These are phyloP conservation scores for Lanius collurio DNA, from an alignment of 2,113 vertebrate species.

Conservation along the genomic window DNA sequence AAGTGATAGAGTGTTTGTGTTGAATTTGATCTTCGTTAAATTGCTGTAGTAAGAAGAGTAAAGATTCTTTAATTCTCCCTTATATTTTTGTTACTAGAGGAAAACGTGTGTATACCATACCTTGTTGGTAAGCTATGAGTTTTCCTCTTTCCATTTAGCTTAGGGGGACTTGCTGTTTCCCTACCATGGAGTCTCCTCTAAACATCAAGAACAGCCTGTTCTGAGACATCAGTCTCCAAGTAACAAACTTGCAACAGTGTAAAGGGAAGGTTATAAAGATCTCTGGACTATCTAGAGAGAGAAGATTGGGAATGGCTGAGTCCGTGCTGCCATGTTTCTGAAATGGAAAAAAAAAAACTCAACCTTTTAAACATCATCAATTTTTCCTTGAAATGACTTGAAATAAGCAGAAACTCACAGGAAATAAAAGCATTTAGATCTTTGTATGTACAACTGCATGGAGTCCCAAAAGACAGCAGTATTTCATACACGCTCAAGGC, in stretches of 20 bases:
- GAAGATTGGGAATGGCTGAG: neutral
- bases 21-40: neutral
- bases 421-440: neutral
- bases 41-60: neutral
- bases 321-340: neutral
- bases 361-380: neutral
- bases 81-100: neutral
- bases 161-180: neutral
- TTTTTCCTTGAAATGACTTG: neutral
- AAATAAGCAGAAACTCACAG: neutral
- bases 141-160: neutral
- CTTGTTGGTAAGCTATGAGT: neutral
- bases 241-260: neutral
- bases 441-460: neutral
- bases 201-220: neutral
- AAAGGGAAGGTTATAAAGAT: neutral
- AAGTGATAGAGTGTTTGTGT: neutral
- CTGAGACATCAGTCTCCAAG: neutral
- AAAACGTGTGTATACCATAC: fast-evolving
- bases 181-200: neutral
- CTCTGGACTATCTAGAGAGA: neutral
- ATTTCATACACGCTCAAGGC: neutral
- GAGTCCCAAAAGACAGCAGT: neutral
- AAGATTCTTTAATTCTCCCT: neutral
- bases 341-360: neutral